Conservation (phyloP, 1,140 invertebrate species). For the Polypedilum pembai region DNA sequence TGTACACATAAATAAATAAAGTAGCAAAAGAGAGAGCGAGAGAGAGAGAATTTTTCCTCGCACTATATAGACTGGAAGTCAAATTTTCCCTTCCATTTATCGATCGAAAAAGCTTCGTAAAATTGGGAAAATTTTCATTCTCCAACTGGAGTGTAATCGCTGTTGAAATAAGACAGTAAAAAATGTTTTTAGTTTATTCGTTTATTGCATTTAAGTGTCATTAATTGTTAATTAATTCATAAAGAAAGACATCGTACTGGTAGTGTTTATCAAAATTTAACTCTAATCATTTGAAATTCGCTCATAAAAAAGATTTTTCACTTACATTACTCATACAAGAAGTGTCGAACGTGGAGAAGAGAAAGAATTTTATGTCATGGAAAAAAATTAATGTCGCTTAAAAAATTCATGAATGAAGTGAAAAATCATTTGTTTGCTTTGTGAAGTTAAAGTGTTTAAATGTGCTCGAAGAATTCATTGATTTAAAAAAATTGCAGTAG, state of each 20-base stretch:
- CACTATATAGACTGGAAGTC: background rate
- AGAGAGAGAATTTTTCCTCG: background rate
- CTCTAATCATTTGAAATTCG: no score
- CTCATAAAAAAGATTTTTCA: background rate
- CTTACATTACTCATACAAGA: background rate
- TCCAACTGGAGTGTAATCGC: background rate
- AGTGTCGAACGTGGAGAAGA: background rate
- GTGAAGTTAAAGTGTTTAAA: no score
- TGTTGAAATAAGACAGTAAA: conserved; percentile 14
- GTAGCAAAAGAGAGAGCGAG: background rate
- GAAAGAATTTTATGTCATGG: no score
- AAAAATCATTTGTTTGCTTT: no score
- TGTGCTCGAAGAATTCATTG: no score
- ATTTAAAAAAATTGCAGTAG: no score
- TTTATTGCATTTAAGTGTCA: conserved; percentile 24
- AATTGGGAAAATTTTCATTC: conserved; percentile 20
- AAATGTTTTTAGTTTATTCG: conserved; percentile 23
- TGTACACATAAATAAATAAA: no score
- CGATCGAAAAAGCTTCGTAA: background rate
- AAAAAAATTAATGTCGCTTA: background rate
- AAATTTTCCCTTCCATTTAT: background rate
- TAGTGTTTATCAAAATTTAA: conserved; percentile 20
- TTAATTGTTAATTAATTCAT: conserved; percentile 29
- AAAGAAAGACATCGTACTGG: background rate
- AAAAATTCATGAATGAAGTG: conserved; percentile 3